Evolutionary conservation across 2,888 invertebrate genomes (phyloP), one percentile per base, ranked within the genome.

Genomic region (Pammene aurita): DNA sequence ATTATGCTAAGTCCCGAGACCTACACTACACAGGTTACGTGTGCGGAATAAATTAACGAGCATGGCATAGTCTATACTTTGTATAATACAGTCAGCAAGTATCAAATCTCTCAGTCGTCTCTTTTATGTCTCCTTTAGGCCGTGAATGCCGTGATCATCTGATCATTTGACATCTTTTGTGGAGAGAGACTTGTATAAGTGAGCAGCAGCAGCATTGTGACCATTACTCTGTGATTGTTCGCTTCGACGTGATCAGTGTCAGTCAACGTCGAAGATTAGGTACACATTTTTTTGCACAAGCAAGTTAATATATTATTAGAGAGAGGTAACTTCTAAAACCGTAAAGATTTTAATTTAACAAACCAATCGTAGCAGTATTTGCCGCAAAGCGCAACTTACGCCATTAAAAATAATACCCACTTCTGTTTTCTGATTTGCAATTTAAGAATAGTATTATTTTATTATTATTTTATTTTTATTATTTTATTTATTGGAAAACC

Each of bases 401-500:
- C 55, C n/a, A 60, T 69, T 60, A 69, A 65, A 54, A 54, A 65
- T 55, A 65, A 60, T 55, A 60, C 18, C 41, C 48, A 44, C 44
- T 58, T 52, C 50, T 67, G 56, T 62, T 64, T 57, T 58, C 46
- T 57, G 56, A 52, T 54, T 46, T 38, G 58, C 54, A 35, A 26
- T 69, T 69, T 69, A 65, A 14, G 41, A 60, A 55, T 65, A 69
- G n/a, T n/a, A n/a, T n/a, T n/a, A n/a, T n/a, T n/a, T n/a, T n/a
- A n/a, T n/a, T n/a, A n/a, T n/a, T n/a, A n/a, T n/a, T n/a, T n/a
- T n/a, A n/a, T n/a, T n/a, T n/a, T n/a, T n/a, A n/a, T n/a, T n/a
- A n/a, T n/a, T n/a, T n/a, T n/a, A n/a, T n/a, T n/a, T n/a, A n/a
- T n/a, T n/a, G n/a, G n/a, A n/a, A n/a, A n/a, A n/a, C n/a, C n/a